phyloP scores from a whole-genome alignment of 2,113 vertebrate species.

The Pedetes capensis region DNA sequence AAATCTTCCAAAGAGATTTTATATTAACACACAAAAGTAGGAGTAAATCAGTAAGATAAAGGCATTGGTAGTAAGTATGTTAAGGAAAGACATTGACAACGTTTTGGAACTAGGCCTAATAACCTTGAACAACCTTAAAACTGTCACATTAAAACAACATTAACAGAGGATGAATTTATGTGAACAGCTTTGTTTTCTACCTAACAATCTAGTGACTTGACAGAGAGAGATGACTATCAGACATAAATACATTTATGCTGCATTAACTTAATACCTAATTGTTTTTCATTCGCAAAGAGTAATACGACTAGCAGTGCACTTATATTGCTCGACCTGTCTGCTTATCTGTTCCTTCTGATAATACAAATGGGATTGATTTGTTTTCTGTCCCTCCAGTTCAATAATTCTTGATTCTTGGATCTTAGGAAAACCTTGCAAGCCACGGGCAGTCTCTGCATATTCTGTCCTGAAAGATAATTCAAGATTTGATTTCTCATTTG shows the following conservation, averaged over 20 bases:
- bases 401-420: not conserved
- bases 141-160: not conserved
- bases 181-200: conserved; percentile 47
- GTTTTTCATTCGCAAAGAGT: conserved; percentile 1
- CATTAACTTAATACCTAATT: conserved; percentile 52
- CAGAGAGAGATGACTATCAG: conserved; percentile 36
- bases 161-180: conserved; percentile 30
- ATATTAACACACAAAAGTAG: not conserved
- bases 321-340: not conserved
- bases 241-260: conserved; percentile 18
- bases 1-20: conserved; percentile 17
- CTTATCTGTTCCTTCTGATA: conserved; percentile 4
- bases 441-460: not conserved
- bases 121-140: conserved; percentile 45
- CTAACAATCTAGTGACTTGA: conserved; percentile 36
- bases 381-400: not conserved
- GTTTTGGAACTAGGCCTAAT: conserved; percentile 7
- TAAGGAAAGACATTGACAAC: not conserved
- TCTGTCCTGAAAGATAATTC: not conserved
- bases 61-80: not conserved
- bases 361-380: conserved; percentile 8
- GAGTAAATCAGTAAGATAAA: not conserved
- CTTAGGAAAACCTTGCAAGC: not conserved
- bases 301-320: not conserved
- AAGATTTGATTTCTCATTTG: conserved; percentile 4